Base-by-base conservation (phyloP, 1,140 invertebrate genomes). In the Tribolium madens region DNA sequence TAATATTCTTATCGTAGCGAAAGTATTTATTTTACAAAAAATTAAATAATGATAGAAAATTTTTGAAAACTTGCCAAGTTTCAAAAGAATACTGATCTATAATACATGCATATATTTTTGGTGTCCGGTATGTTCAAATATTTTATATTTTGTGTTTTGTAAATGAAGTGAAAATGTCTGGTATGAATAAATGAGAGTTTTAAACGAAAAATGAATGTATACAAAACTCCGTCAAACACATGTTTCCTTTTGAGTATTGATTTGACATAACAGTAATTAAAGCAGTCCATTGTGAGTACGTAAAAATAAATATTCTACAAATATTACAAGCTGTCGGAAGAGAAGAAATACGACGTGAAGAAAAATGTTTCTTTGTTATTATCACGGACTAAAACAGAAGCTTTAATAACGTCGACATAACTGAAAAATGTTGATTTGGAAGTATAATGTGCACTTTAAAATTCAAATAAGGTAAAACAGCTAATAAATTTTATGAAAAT, bases 401-500 rank as follows among this genome's bases (percentile, higher is more conserved):
- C 57, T 64, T 64, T 64, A 64, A 64, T 64, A 64, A 64, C 57
- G 57, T 13, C 70, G 13, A 75, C 72, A 78, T 78, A 78, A 78
- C 60, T 78, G 71, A 78, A 78, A 78, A 78, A 78, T 77, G 68
- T 52, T 46, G 21, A 75, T 75, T 74, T 78, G 60, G 33, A 15
- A 78, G 72, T 78, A 68, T 69, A 74, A 74, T 78, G 50, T 31
- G 26, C 21, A 53, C 52, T 78, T 78, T 78, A 74, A 74, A 78
- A 74, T 78, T 78, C 57, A 74, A 78, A 75, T 77, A 13, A 12
- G 26, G 53, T 42, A 76, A 72, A 76, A 77, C 69, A 47, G 70
- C 76, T 75, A 75, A 78, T 78, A 78, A 75, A 69, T 75, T 75
- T 78, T 69, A 70, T 75, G 76, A 75, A 75, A 74, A 75, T 74